phyloP scores from a whole-genome alignment of 2,113 vertebrate genomes.

The Bujurquina vittata region DNA sequence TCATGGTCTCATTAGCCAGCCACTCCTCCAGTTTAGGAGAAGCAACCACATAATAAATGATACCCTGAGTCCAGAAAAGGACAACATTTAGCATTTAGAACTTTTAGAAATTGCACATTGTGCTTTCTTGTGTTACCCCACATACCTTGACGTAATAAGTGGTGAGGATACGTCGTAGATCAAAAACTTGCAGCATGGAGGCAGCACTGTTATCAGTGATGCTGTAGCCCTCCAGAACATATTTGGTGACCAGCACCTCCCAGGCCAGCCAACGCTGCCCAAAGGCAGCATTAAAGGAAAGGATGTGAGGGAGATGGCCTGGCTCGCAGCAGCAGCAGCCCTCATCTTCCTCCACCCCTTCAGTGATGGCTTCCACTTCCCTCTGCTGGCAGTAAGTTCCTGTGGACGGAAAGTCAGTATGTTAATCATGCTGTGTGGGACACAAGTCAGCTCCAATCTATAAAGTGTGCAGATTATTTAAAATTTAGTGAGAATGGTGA shows the following conservation, averaged over 20 bases:
- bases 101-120: not conserved
- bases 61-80: slow-evolving; percentile 81
- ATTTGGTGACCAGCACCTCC: slow-evolving; percentile 92
- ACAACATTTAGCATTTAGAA: not conserved
- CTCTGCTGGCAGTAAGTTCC: slow-evolving; percentile 93
- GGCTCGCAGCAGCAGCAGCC: slow-evolving; percentile 93
- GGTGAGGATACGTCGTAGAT: slow-evolving; percentile 91
- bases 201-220: slow-evolving; percentile 92
- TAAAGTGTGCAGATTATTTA: not conserved
- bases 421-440: not conserved
- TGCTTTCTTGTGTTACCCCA: not conserved
- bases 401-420: slow-evolving; percentile 34
- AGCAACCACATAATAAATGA: slow-evolving; percentile 94
- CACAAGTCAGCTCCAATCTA: not conserved
- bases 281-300: slow-evolving; percentile 91
- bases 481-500: not conserved
- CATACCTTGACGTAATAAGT: slow-evolving; percentile 92
- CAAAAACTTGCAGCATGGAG: slow-evolving; percentile 93
- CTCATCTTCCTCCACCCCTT: slow-evolving; percentile 92
- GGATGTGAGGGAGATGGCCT: slow-evolving; percentile 87
- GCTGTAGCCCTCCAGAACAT: slow-evolving; percentile 92
- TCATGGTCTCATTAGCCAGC: slow-evolving; percentile 96
- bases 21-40: slow-evolving; percentile 95
- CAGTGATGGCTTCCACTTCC: slow-evolving; percentile 92
- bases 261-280: slow-evolving; percentile 93